Conservation (phyloP, 1,140 invertebrate species). For the Stenopsyche tienmushanensis region DNA sequence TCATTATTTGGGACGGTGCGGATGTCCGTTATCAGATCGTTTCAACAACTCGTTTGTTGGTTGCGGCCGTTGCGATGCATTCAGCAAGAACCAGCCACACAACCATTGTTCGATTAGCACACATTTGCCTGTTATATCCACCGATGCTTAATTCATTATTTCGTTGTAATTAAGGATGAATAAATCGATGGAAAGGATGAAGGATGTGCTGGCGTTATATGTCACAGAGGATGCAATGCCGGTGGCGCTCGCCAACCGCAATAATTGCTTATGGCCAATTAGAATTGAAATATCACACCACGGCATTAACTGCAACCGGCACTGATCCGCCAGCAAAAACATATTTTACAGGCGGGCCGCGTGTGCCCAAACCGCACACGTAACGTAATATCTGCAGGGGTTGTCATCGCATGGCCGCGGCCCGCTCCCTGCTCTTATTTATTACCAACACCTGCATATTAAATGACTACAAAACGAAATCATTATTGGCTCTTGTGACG, state of each 20-base stretch:
- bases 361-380: conserved; percentile 22
- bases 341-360: conserved; percentile 12
- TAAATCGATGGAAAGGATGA: conserved; percentile 2
- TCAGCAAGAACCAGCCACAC: neutral
- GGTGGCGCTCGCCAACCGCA: too few relatives aligned
- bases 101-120: neutral
- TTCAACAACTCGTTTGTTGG: conserved; percentile 17
- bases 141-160: too few relatives aligned
- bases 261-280: conserved; percentile 24
- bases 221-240: too few relatives aligned
- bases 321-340: conserved; percentile 9
- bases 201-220: neutral
- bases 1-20: conserved; percentile 15
- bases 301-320: conserved; percentile 21
- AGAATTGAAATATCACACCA: conserved; percentile 31
- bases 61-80: neutral
- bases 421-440: too few relatives aligned
- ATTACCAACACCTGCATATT: too few relatives aligned
- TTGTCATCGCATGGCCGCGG: neutral
- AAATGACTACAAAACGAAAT: too few relatives aligned
- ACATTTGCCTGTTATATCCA: neutral
- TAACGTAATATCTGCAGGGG: neutral
- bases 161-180: too few relatives aligned
- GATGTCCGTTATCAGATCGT: conserved; percentile 16
- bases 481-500: too few relatives aligned